phyloP scores from a whole-genome alignment of 2,797 vertebrate genomes.

The Aselliscus stoliczkanus region DNA sequence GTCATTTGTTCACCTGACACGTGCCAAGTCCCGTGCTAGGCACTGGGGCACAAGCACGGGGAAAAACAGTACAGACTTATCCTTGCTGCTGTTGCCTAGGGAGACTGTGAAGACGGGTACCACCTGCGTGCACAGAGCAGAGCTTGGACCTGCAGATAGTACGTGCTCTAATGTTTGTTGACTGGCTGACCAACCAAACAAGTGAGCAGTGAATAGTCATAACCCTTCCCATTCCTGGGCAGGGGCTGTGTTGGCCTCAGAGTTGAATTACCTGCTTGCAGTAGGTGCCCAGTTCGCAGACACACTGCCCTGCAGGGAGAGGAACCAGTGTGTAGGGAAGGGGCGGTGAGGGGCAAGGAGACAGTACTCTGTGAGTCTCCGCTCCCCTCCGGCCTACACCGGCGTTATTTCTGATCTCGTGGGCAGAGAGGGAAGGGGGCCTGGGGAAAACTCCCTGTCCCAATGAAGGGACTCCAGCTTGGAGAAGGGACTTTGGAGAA shows the following conservation, averaged over 20 bases:
- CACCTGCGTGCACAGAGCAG: not conserved
- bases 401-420: not conserved
- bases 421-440: not conserved
- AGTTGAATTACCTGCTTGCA: not conserved
- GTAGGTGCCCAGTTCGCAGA: not conserved
- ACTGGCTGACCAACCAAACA: not conserved
- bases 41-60: not conserved
- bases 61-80: too few species aligned
- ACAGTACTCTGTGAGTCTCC: not conserved
- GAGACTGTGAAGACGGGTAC: not conserved
- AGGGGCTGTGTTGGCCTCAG: not conserved
- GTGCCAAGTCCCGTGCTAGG: not conserved
- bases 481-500: not conserved
- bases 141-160: fast-evolving
- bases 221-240: not conserved
- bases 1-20: not conserved
- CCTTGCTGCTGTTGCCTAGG: not conserved
- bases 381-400: not conserved
- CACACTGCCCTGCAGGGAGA: not conserved
- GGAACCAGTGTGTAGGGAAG: not conserved
- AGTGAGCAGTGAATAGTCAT: not conserved
- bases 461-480: not conserved
- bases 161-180: not conserved
- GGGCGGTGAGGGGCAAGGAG: not conserved
- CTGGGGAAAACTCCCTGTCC: not conserved